Evolutionary conservation across 1,140 invertebrate genomes (phyloP), one percentile per base, ranked within the genome.

Genomic region (Caenorhabditis remanei): DNA sequence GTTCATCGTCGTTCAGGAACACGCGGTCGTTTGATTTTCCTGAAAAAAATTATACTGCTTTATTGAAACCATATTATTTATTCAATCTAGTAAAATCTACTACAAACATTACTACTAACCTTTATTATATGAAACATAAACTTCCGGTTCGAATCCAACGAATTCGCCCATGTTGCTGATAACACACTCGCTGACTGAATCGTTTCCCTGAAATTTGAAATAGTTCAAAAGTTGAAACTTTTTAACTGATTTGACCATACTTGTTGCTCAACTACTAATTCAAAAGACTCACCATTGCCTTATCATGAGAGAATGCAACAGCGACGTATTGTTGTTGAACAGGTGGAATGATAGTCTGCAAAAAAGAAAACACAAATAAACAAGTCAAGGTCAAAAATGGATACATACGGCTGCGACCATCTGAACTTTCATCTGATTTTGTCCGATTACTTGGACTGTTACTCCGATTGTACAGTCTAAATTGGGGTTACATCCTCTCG

Each of bases 381-480:
- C 56, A 21, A 58, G n/a, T 58, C 56, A 58, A 58, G 56, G 56
- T 58, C 56, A 58, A 58, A 14, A 46, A 4, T 16, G 3, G 5
- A 46, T 0, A 71, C 41, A 46, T 53, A 79, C 82, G 19, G 79
- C 65, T 24, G 90, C 90, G 19, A 85, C 83, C 75, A 90, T 83
- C 85, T 90, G 83, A 53, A 90, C 65, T 61, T 83, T 89, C 43
- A 90, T 84, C 65, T 86, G 71, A 83, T 91, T 91, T 53, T 56
- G 75, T 16, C 83, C 89, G 24, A 85, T 85, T 0, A 91, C 88
- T 61, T 82, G 88, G 56, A 91, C 90, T 46, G 90, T 87, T 9
- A 91, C 85, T 16, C 87, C 89, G 41, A 91, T 88, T 53, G 90
- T 91, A 55, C 90, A 91, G 85, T 91, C 90, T 13, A 90, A 53